Conservation (phyloP, 2,797 vertebrate species). For the Poliocrania exsul region DNA sequence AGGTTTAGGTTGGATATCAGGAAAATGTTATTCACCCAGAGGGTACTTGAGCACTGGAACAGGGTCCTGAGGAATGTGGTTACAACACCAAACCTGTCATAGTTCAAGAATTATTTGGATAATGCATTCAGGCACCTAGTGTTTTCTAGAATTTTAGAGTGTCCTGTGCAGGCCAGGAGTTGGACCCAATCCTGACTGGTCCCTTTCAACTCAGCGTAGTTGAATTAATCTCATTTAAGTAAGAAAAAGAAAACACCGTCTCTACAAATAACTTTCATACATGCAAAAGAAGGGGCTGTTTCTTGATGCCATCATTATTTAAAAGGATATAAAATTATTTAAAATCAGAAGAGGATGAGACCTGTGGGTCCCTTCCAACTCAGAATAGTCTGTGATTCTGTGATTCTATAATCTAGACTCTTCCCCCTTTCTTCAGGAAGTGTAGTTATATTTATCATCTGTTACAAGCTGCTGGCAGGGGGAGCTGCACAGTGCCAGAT, state of each 20-base stretch:
- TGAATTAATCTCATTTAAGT: neutral
- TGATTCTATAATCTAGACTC: neutral
- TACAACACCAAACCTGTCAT: neutral
- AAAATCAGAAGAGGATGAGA: neutral
- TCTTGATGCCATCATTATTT: neutral
- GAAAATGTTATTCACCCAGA: neutral
- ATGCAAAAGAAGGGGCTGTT: neutral
- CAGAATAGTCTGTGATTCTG: too few species aligned
- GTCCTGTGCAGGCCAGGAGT: neutral
- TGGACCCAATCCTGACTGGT: neutral
- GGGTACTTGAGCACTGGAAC: neutral
- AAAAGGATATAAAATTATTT: neutral
- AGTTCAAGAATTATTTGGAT: neutral
- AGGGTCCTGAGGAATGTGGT: neutral
- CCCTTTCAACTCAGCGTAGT: neutral
- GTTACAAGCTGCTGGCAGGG: neutral
- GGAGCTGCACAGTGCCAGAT: rapidly evolving
- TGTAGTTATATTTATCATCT: neutral
- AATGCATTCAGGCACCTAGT: neutral
- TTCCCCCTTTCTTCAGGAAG: neutral
- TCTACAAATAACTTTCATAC: neutral
- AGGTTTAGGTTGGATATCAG: neutral
- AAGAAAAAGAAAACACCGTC: neutral
- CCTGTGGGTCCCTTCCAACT: too few species aligned
- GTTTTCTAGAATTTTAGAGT: neutral